Base-by-base conservation (phyloP, 2,797 vertebrate species). In the Hephaestus fuliginosus region DNA sequence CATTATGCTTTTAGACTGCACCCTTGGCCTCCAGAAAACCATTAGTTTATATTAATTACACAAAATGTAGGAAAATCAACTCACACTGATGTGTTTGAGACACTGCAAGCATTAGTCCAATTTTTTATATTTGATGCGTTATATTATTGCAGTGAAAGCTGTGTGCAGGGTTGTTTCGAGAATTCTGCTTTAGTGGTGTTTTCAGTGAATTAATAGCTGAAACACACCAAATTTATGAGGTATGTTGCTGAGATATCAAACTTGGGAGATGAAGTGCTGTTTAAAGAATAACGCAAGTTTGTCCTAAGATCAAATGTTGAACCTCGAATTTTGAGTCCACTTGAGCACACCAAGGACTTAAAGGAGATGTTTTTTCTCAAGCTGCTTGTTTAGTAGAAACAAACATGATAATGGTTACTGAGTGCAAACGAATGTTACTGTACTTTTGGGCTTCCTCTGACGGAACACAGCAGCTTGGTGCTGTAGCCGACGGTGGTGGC, bases 401-500 rank as follows among this genome's bases (percentile, higher is more conserved):
- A 30, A 1, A 33, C 8, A 49, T 5, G 13, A 22, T 13, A 6
- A 4, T 13, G 46, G 9, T 17, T 39, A 39, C 36, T 2, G 13
- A 55, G 13, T 1, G 52, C 7, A n/a, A 6, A 39, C 67, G 39
- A n/a, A n/a, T 25, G n/a, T 8, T 33, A 30, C 18, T 6, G 71
- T 92, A 98, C 98, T 94, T 96, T 98, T 43, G 98, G 98, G 33
- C 60, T 93, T 57, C 98, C 98, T 49, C 98, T 94, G 68, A 99
- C 98, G 0, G 95, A 96, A 92, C 97, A 99, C 77, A 97, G 96
- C 73, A 99, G 96, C 90, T 98, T 99, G 7, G 97, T 97, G 92
- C 91, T 97, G 85, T 99, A 99, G 81, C 98, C 98, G 0, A 96
- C 94, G 0, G 98, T 99, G 33, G 98, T 96, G 25, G 88, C 84